A percentile compares a stretch with the other conserved stretches of the same genome.
Evolutionary conservation across 1,140 invertebrate species (phyloP).

Genomic region (Apis florea): DNA sequence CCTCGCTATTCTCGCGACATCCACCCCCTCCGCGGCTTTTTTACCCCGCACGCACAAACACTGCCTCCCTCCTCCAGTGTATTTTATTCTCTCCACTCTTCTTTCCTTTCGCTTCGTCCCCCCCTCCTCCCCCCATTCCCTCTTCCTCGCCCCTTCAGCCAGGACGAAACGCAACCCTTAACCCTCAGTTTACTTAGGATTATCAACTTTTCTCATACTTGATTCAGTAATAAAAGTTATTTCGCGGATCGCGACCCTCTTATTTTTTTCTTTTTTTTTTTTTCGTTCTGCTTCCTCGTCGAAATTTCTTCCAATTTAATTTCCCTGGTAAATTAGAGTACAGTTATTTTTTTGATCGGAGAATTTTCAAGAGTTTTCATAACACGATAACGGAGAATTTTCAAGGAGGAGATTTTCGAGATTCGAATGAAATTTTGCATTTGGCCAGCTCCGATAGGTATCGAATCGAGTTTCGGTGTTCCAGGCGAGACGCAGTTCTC

Average conservation of each 20-base stretch:
- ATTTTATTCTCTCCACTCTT: neutral
- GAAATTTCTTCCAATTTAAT: too few species aligned
- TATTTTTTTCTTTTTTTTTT: too few species aligned
- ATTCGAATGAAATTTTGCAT: neutral
- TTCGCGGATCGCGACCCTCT: slow-evolving; percentile 25
- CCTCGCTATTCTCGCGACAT: slow-evolving; percentile 29
- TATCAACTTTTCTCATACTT: slow-evolving; percentile 49
- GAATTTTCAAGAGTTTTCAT: too few species aligned
- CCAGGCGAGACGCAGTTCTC: neutral
- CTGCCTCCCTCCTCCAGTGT: neutral
- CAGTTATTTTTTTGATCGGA: too few species aligned
- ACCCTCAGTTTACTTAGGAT: slow-evolving; percentile 50
- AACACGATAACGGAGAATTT: neutral
- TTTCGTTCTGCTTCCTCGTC: too few species aligned
- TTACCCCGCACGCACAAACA: slow-evolving; percentile 35
- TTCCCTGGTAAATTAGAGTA: too few species aligned
- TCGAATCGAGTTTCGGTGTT: slow-evolving; percentile 4
- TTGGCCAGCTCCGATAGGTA: slow-evolving; percentile 10
- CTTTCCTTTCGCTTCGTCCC: too few species aligned
- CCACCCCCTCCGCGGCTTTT: slow-evolving; percentile 15
- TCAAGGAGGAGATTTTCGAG: too few species aligned
- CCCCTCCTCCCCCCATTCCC: neutral
- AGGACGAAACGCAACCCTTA: slow-evolving; percentile 33
- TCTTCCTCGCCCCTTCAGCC: neutral
- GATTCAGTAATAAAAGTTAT: slow-evolving; percentile 51